Conservation (phyloP, 1,140 invertebrate genomes). For the Matsumurasca onukii region DNA sequence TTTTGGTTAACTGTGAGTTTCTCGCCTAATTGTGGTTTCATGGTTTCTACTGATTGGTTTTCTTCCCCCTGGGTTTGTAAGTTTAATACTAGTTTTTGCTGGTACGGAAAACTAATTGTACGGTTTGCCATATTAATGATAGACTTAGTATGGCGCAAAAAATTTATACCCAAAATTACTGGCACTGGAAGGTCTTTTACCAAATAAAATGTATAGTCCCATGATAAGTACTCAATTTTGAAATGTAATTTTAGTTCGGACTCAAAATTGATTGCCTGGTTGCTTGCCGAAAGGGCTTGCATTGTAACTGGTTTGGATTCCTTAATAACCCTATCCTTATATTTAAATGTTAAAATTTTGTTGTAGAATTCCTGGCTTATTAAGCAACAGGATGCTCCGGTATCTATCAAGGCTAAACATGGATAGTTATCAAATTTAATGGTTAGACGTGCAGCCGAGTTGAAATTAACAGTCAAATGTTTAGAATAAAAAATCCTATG, state of each 20-base stretch:
- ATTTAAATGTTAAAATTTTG: not conserved
- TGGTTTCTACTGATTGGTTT: not conserved
- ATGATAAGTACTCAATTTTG: slow-evolving; percentile 10
- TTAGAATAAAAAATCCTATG: not conserved
- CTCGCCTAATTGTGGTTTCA: not conserved
- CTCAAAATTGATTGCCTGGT: not conserved
- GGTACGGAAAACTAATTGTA: not conserved
- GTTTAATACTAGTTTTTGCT: not conserved
- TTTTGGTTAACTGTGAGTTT: not conserved
- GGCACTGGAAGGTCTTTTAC: not conserved
- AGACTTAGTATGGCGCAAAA: not conserved
- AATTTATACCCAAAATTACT: not conserved
- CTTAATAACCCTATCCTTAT: not conserved
- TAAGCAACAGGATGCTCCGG: not conserved
- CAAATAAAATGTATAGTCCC: not conserved
- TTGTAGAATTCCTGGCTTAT: not conserved
- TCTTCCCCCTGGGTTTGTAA: not conserved
- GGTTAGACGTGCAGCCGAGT: not conserved
- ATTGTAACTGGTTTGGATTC: not conserved
- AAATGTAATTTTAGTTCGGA: not conserved
- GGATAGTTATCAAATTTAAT: not conserved
- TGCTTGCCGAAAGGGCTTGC: not conserved
- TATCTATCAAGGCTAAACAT: not conserved
- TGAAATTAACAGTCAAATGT: not conserved
- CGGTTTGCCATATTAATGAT: not conserved